Percentiles rank a stretch among this genome's conserved stretches.
Evolutionary conservation across 2,797 vertebrate genomes (phyloP).

Genomic region (Crocidura indochinensis): DNA sequence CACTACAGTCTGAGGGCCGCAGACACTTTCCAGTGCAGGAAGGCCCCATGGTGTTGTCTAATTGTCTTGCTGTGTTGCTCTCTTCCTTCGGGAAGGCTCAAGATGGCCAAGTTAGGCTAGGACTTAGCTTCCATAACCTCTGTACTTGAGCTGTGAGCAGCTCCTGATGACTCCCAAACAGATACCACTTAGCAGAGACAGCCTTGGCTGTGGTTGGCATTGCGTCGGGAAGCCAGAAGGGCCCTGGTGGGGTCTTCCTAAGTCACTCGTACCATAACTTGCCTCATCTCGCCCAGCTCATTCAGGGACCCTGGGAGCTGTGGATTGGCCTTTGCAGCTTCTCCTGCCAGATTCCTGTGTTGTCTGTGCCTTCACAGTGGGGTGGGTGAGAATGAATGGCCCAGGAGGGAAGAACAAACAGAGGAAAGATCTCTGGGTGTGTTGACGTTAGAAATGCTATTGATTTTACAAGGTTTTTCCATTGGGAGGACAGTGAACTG

Average conservation of each 20-base stretch:
- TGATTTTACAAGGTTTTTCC: conserved; percentile 83
- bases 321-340: conserved; percentile 60
- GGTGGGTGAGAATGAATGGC: conserved; percentile 68
- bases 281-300: not conserved
- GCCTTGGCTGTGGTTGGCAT: conserved; percentile 25
- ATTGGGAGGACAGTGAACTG: conserved; percentile 77
- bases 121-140: conserved; percentile 65
- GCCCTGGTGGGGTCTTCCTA: not conserved
- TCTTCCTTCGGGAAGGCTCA: conserved; percentile 66
- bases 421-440: conserved; percentile 76
- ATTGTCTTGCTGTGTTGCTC: conserved; percentile 71
- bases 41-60: conserved; percentile 73
- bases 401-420: conserved; percentile 76
- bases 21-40: conserved; percentile 74
- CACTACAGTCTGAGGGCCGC: conserved; percentile 69
- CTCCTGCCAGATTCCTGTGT: conserved; percentile 58
- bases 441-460: conserved; percentile 80
- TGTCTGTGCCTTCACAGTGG: conserved; percentile 63
- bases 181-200: conserved; percentile 2
- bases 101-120: conserved; percentile 24
- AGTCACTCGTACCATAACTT: not conserved
- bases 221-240: not conserved
- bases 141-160: not conserved
- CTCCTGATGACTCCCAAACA: conserved; percentile 52
- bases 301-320: not conserved